A percentile compares a stretch with the other conserved stretches of the same genome.
These are phyloP conservation scores for Pristis pectinata DNA, from an alignment of 2,797 vertebrate species.

Conservation along the genomic window DNA sequence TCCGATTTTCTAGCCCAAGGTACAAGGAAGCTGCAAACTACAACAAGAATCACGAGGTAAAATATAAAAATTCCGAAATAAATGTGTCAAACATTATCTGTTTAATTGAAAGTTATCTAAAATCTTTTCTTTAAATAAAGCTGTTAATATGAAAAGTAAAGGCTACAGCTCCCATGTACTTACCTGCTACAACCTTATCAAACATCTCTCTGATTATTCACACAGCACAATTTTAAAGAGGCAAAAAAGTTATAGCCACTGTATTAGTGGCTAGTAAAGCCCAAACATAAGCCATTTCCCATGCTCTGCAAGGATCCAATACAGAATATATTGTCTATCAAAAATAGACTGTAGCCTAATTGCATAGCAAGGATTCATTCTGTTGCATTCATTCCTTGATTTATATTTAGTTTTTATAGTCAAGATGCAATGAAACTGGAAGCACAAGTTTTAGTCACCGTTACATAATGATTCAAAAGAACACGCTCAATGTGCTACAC, in stretches of 20 bases:
- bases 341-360: not conserved
- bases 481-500: slow-evolving; percentile 10
- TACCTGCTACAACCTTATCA: not conserved
- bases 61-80: slow-evolving; percentile 2
- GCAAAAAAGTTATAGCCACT: slow-evolving; percentile 11
- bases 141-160: slow-evolving; percentile 27
- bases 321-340: slow-evolving; percentile 23
- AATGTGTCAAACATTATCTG: not conserved
- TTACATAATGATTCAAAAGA: slow-evolving; percentile 34
- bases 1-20: not conserved
- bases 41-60: not conserved
- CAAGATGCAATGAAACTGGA: slow-evolving; percentile 33
- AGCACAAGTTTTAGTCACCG: slow-evolving; percentile 37
- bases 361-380: slow-evolving; percentile 27
- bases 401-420: slow-evolving; percentile 14
- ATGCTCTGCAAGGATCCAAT: not conserved
- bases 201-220: not conserved
- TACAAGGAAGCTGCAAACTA: slow-evolving; percentile 2
- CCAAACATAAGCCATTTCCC: not conserved
- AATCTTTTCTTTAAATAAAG: slow-evolving; percentile 25
- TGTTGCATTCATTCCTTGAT: slow-evolving; percentile 1
- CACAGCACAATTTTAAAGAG: slow-evolving; percentile 13
- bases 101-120: slow-evolving; percentile 25
- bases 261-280: not conserved
- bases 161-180: not conserved